Evolutionary conservation across 2,113 vertebrate genomes (phyloP).

Genomic region (Aspidoscelis tigris): DNA sequence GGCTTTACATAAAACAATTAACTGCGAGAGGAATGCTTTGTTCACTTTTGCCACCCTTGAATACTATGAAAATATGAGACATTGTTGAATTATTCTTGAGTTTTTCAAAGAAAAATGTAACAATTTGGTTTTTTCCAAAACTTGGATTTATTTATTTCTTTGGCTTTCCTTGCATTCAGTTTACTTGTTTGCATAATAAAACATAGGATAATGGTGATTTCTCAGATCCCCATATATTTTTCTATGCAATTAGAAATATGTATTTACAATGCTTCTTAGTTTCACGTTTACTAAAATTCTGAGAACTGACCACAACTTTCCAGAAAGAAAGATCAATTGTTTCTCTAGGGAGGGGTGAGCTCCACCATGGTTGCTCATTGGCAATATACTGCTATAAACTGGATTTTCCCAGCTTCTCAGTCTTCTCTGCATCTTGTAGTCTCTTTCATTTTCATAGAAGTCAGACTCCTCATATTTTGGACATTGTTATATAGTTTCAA

Average conservation of each 20-base stretch:
- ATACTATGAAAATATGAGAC: neutral
- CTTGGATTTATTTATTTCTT: neutral
- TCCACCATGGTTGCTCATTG: neutral
- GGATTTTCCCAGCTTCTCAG: slow-evolving; percentile 13
- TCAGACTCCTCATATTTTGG: neutral
- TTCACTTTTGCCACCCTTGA: neutral
- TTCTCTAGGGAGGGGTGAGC: neutral
- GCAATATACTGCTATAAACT: neutral
- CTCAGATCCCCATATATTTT: neutral
- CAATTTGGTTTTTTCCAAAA: neutral
- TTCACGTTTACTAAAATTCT: neutral
- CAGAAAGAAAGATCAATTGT: neutral
- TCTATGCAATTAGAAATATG: neutral
- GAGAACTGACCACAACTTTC: neutral
- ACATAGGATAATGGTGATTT: slow-evolving; percentile 9
- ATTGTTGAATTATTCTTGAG: neutral
- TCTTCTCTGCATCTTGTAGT: slow-evolving; percentile 6
- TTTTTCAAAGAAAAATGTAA: slow-evolving; percentile 14
- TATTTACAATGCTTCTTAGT: neutral
- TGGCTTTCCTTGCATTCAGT: neutral
- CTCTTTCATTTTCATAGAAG: neutral
- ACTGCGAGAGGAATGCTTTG: neutral
- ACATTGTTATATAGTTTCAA: neutral
- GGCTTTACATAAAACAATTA: neutral
- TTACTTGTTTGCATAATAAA: slow-evolving; percentile 22